phyloP scores from a whole-genome alignment of 2,113 vertebrate species.

The Smithornis capensis region DNA sequence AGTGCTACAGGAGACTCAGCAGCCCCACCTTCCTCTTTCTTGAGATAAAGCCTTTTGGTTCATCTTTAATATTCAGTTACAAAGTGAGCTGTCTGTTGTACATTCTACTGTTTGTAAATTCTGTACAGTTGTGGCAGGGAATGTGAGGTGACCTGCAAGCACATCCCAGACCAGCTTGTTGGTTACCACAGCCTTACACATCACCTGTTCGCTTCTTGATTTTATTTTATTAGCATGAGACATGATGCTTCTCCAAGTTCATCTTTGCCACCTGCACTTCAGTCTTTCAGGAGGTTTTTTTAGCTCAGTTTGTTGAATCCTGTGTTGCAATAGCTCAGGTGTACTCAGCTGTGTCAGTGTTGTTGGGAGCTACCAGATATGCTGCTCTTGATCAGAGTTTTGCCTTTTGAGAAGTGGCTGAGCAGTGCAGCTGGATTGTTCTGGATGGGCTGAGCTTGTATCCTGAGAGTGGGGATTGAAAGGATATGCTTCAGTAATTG shows the following conservation, averaged over 20 bases:
- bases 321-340: not conserved
- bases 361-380: not conserved
- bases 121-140: not conserved
- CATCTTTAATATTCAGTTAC: not conserved
- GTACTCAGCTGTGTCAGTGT: not conserved
- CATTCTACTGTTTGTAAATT: not conserved
- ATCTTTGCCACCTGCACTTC: not conserved
- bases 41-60: constrained; percentile 39
- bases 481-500: constrained; percentile 69
- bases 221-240: not conserved
- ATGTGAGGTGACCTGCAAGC: not conserved
- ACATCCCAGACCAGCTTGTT: not conserved
- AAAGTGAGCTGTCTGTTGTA: not conserved
- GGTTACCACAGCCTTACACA: not conserved
- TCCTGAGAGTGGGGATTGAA: constrained; percentile 38
- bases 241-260: not conserved
- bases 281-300: not conserved
- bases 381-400: not conserved
- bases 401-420: not conserved
- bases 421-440: constrained; percentile 47
- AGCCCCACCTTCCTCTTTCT: not conserved
- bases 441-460: constrained; percentile 52
- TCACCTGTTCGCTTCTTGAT: not conserved
- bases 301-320: not conserved
- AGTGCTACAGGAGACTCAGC: not conserved